Conservation (phyloP, 2,797 vertebrate genomes). For the Adelosebastes latens region DNA sequence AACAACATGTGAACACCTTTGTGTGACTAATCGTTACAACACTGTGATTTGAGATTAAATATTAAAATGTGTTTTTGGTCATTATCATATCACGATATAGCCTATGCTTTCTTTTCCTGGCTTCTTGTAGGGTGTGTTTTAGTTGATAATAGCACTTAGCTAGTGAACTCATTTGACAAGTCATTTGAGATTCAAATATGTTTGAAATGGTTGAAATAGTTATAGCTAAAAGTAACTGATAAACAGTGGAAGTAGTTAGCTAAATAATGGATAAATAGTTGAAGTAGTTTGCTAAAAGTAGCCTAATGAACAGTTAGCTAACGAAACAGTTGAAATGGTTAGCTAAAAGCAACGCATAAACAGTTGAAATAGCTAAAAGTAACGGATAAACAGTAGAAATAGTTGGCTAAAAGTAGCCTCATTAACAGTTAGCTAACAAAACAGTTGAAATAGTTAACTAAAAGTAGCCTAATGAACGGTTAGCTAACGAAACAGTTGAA, state of each 20-base stretch:
- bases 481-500: too few relatives aligned
- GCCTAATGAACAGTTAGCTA: not conserved
- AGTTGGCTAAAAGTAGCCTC: accelerated
- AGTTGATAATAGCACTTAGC: not conserved
- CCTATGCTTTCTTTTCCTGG: not conserved
- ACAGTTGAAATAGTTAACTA: too few relatives aligned
- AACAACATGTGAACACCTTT: not conserved
- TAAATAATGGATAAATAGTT: not conserved
- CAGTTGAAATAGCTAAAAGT: not conserved
- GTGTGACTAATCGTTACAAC: not conserved
- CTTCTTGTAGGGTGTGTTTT: not conserved
- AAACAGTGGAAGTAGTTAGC: not conserved
- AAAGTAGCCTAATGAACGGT: too few relatives aligned
- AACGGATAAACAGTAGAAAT: not conserved
- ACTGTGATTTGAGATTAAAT: not conserved
- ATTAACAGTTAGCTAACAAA: accelerated
- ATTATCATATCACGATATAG: not conserved
- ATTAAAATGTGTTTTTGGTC: not conserved
- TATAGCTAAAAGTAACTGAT: too few relatives aligned
- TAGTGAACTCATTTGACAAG: not conserved
- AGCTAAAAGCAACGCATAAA: not conserved
- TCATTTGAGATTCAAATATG: too few relatives aligned
- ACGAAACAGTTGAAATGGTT: not conserved
- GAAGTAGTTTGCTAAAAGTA: not conserved
- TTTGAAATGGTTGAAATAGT: not conserved